phyloP scores from a whole-genome alignment of 1,140 invertebrate species.

The Ptiloglossa arizonensis region DNA sequence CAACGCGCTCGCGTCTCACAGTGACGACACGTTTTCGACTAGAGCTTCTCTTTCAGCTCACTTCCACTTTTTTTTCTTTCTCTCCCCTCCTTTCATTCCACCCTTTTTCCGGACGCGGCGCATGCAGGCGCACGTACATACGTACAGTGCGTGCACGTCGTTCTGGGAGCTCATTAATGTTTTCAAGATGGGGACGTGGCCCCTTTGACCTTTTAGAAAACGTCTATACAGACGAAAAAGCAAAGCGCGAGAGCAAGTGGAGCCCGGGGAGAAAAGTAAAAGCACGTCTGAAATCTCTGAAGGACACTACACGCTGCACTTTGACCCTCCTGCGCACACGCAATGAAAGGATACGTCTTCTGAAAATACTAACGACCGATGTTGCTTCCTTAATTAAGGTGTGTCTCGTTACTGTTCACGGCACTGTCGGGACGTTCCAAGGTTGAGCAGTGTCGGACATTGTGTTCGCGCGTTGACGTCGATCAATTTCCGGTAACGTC shows the following conservation, averaged over 20 bases:
- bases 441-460: no score
- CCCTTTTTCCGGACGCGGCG: neutral
- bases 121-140: conserved; percentile 18
- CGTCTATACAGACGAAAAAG: conserved; percentile 58
- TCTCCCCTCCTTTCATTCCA: conserved; percentile 19
- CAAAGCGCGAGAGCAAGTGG: conserved; percentile 51
- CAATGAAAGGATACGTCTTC: conserved; percentile 36
- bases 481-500: neutral
- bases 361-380: conserved; percentile 37
- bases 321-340: conserved; percentile 38
- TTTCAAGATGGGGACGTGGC: conserved; percentile 61
- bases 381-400: conserved; percentile 44
- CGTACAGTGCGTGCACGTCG: conserved; percentile 52
- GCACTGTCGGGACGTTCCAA: neutral
- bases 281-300: conserved; percentile 58
- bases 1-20: conserved; percentile 13
- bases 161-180: conserved; percentile 66
- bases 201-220: conserved; percentile 65
- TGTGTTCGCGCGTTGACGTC: neutral
- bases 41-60: neutral
- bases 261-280: conserved; percentile 49
- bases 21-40: conserved; percentile 12
- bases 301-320: conserved; percentile 42
- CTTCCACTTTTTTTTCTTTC: neutral
- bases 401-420: conserved; percentile 30